Conservation (phyloP, 2,888 invertebrate species). For the Drepana falcataria region DNA sequence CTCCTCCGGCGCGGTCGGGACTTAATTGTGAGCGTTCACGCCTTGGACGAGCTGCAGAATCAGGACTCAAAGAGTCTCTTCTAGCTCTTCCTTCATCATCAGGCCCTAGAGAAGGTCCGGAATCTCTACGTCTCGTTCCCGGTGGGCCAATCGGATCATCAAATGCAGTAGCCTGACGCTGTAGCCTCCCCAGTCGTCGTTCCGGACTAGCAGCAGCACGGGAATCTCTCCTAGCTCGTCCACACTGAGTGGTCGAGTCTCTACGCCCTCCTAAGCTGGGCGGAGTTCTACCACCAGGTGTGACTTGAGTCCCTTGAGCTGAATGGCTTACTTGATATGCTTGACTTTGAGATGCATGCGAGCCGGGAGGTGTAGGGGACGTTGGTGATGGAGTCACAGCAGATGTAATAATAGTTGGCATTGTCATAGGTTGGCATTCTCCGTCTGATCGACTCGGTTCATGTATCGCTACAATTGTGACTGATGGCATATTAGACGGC, state of each 20-base stretch:
- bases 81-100: constrained; percentile 88
- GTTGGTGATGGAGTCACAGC: constrained; percentile 91
- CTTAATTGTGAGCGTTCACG: constrained; percentile 89
- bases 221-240: constrained; percentile 82
- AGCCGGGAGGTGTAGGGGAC: constrained; percentile 80
- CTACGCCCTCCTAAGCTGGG: constrained; percentile 80
- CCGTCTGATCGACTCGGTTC: constrained; percentile 79
- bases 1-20: constrained; percentile 88
- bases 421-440: constrained; percentile 79
- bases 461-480: constrained; percentile 67
- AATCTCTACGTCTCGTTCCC: constrained; percentile 84
- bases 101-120: constrained; percentile 91
- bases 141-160: constrained; percentile 90
- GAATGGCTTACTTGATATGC: constrained; percentile 41
- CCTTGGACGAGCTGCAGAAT: constrained; percentile 88
- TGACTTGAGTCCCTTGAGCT: constrained; percentile 43
- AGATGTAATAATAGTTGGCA: constrained; percentile 89
- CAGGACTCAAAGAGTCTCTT: constrained; percentile 92
- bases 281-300: constrained; percentile 57
- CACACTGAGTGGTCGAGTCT: constrained; percentile 92
- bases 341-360: constrained; percentile 45
- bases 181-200: constrained; percentile 83
- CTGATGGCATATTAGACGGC: constrained; percentile 70
- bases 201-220: constrained; percentile 83
- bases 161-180: constrained; percentile 92